These are phyloP conservation scores for Albula goreensis DNA, from an alignment of 2,113 vertebrate species.

Conservation along the genomic window DNA sequence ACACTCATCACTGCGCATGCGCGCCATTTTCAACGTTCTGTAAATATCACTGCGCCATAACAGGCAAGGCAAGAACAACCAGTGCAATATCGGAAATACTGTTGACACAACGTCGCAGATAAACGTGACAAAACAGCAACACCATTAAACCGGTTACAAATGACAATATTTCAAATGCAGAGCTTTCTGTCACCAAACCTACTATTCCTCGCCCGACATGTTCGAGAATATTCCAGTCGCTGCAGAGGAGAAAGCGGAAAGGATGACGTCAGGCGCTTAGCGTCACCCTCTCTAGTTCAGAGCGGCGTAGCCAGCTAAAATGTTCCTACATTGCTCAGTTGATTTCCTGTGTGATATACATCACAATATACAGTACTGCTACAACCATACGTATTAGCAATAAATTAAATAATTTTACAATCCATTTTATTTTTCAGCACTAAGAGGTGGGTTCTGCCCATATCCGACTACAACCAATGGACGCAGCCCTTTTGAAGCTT, in stretches of 20 bases:
- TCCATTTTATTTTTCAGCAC: neutral
- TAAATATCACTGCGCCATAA: slow-evolving; percentile 75
- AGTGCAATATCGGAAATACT: neutral
- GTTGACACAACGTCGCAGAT: slow-evolving; percentile 14
- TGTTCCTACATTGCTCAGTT: neutral
- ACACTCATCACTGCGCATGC: slow-evolving; percentile 64
- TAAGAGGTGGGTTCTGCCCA: slow-evolving; percentile 36
- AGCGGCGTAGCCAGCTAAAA: slow-evolving; percentile 10
- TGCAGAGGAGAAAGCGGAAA: slow-evolving; percentile 67
- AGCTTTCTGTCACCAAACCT: neutral
- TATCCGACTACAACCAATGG: slow-evolving; percentile 54
- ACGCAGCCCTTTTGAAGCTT: slow-evolving; percentile 57
- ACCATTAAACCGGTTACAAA: neutral
- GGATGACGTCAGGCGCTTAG: slow-evolving; percentile 72
- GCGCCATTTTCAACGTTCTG: slow-evolving; percentile 49
- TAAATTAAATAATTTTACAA: slow-evolving; percentile 4
- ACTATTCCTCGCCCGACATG: slow-evolving; percentile 33
- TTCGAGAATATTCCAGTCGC: slow-evolving; percentile 71
- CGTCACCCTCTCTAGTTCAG: slow-evolving; percentile 36
- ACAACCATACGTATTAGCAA: neutral
- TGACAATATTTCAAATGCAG: neutral
- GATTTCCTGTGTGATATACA: neutral
- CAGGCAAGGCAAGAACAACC: slow-evolving; percentile 18
- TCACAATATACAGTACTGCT: neutral
- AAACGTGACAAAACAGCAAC: slow-evolving; percentile 5